Percentiles rank a stretch among this genome's conserved stretches.
Conservation (phyloP, 2,113 vertebrate genomes). For the Catharus bicknelli region DNA sequence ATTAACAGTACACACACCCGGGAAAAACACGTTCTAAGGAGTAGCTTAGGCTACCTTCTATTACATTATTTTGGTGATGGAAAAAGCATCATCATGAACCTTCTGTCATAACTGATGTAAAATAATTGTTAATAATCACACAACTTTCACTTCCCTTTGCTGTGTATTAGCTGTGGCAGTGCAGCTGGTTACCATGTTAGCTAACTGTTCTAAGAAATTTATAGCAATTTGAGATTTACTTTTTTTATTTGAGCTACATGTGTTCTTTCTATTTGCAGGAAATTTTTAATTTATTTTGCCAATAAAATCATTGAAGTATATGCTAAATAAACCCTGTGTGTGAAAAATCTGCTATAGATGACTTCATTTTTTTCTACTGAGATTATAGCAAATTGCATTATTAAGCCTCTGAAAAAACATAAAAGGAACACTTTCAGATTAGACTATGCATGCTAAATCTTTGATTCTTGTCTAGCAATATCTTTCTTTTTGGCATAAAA, state of each 20-base stretch:
- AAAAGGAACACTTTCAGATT: background rate
- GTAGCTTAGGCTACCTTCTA: background rate
- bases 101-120: background rate
- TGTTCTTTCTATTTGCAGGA: background rate
- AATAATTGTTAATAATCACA: background rate
- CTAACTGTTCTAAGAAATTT: background rate
- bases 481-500: background rate
- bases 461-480: background rate
- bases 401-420: background rate
- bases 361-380: background rate
- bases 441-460: background rate
- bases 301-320: background rate
- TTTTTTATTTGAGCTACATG: background rate
- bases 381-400: background rate
- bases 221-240: background rate
- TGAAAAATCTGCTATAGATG: background rate
- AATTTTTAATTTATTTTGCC: background rate
- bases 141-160: background rate
- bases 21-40: background rate
- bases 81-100: background rate
- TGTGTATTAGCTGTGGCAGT: background rate
- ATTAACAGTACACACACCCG: background rate
- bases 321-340: rapidly evolving
- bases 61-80: background rate
- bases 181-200: background rate